Evolutionary conservation across 2,888 invertebrate genomes (phyloP), one percentile per base, ranked within the genome.

Genomic region (Cistogaster globosa): DNA sequence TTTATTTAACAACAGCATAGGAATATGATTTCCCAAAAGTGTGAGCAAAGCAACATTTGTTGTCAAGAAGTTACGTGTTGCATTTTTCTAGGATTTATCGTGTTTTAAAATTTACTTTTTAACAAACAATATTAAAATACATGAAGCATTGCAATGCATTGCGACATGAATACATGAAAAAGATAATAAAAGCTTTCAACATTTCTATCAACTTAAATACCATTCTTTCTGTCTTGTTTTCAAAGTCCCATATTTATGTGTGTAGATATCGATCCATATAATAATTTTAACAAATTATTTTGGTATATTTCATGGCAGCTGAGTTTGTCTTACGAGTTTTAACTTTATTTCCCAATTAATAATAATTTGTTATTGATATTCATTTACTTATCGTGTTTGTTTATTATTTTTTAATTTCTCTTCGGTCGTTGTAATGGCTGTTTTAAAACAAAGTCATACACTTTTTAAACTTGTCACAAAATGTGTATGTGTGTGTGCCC

Each of bases 401-500:
- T n/a, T n/a, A 26, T 26, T 26, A 42, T 60, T 9, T 36, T 18
- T 65, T 42, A 22, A 26, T 42, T 55, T 71, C 18, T 42, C 51
- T 76, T 75, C 1, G 42, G 26, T n/a, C 53, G 57, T 18, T 77
- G 51, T 38, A 58, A 68, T 51, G 76, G 51, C 67, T 38, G 67
- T 18, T 18, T 32, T 18, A 36, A 53, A 63, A 42, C 22, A 32
- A 32, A 32, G 45, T 60, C 62, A 14, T 7, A 72, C n/a, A 38
- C 20, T 55, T 38, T 78, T 58, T 63, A 69, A 22, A 63, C 69
- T 63, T 57, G 57, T 75, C 81, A 53, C 71, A 71, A 71, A 82
- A 58, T 76, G 4, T 26, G 4, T 26, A 4, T 26, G 26, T 26
- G 84, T 84, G 67, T 80, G 80, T 84, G 84, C 84, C 76, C 84